Conservation (phyloP, 1,140 invertebrate species). For the Heliothis virescens region DNA sequence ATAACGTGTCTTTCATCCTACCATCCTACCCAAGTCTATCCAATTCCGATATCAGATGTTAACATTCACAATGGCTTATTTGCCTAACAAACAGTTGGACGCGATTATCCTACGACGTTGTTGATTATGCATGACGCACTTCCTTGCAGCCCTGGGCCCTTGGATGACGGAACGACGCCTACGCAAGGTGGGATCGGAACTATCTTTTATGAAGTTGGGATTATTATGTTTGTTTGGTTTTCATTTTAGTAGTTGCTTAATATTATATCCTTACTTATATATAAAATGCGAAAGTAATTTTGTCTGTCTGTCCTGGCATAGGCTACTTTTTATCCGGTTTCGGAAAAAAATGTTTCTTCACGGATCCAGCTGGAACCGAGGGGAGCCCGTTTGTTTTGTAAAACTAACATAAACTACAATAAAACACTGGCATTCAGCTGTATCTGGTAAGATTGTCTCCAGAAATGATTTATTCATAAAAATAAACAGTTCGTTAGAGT, state of each 20-base stretch:
- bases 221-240: slow-evolving; percentile 27
- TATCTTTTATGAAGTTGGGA: slow-evolving; percentile 19
- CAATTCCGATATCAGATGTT: slow-evolving; percentile 65
- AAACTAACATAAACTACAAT: too few species aligned
- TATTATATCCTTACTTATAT: too few species aligned
- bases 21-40: slow-evolving; percentile 9
- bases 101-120: slow-evolving; percentile 69
- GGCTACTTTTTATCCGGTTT: too few species aligned
- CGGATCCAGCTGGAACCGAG: too few species aligned
- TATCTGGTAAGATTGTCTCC: too few species aligned
- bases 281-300: too few species aligned
- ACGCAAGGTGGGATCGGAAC: background rate
- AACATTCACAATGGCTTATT: slow-evolving; percentile 78
- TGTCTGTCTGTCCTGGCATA: too few species aligned
- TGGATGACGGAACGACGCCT: slow-evolving; percentile 53
- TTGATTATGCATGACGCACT: slow-evolving; percentile 74
- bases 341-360: too few species aligned
- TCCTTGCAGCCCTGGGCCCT: slow-evolving; percentile 66
- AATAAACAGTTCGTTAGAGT: too few species aligned
- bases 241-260: background rate
- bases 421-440: too few species aligned
- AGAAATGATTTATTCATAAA: too few species aligned
- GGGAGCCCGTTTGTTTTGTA: too few species aligned
- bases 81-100: slow-evolving; percentile 80
- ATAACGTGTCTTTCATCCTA: background rate